Conservation (phyloP, 1,140 invertebrate genomes). For the Drosophila baimaii region DNA sequence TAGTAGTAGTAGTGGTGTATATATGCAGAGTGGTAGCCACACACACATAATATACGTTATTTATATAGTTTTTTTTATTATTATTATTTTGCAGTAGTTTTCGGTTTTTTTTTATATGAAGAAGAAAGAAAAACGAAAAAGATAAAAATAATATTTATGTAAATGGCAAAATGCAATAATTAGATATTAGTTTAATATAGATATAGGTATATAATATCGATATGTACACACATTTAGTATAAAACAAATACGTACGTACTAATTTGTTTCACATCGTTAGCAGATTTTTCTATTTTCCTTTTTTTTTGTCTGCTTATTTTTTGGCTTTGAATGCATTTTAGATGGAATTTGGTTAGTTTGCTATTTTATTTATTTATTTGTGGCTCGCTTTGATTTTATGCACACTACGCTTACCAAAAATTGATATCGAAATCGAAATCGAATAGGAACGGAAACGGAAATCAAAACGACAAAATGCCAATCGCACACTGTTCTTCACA, state of each 20-base stretch:
- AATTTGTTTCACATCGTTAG: constrained; percentile 68
- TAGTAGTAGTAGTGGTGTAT: constrained; percentile 77
- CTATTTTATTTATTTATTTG: constrained; percentile 81
- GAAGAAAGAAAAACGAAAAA: constrained; percentile 84
- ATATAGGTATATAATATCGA: constrained; percentile 82
- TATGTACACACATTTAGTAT: constrained; percentile 83
- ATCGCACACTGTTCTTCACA: constrained; percentile 68
- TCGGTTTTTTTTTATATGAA: constrained; percentile 83
- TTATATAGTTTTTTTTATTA: constrained; percentile 78
- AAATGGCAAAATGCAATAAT: constrained; percentile 84
- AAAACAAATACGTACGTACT: constrained; percentile 78
- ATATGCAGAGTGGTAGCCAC: constrained; percentile 82
- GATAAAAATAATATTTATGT: constrained; percentile 84
- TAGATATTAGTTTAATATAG: constrained; percentile 82
- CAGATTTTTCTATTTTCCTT: constrained; percentile 50
- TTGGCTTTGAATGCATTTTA: constrained; percentile 73
- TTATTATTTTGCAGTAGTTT: constrained; percentile 74
- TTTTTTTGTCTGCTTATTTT: constrained; percentile 44
- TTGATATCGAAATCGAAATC: constrained; percentile 31
- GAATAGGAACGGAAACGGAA: constrained; percentile 45
- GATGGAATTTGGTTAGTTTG: constrained; percentile 77
- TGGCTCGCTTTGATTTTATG: constrained; percentile 75
- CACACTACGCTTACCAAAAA: constrained; percentile 81
- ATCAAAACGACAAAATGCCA: constrained; percentile 62
- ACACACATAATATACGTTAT: constrained; percentile 78